These are phyloP conservation scores for Lysandra coridon DNA, from an alignment of 2,888 invertebrate genomes.

Conservation along the genomic window DNA sequence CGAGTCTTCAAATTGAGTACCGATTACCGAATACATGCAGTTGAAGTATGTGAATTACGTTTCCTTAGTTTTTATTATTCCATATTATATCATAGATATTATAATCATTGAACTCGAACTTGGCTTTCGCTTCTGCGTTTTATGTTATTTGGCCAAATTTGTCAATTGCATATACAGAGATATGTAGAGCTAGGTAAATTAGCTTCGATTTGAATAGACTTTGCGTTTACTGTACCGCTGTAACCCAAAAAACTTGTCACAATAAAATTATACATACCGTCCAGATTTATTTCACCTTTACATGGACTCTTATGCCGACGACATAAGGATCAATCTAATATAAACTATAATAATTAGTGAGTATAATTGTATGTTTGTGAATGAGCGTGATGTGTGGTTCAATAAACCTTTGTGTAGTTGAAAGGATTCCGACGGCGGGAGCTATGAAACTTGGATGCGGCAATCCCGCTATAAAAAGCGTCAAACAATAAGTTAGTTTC, in stretches of 20 bases:
- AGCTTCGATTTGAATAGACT: no score
- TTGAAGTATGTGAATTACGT: no score
- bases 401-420: conserved; percentile 47
- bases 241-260: not conserved
- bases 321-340: not conserved
- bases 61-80: no score
- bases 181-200: no score
- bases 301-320: not conserved
- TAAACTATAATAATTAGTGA: not conserved
- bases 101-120: no score
- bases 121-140: no score
- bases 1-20: no score
- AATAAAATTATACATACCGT: not conserved
- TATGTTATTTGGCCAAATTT: no score
- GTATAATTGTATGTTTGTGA: not conserved
- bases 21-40: no score
- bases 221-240: not conserved
- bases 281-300: not conserved
- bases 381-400: conserved; percentile 37
- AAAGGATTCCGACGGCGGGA: conserved; percentile 55
- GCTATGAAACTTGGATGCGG: conserved; percentile 23
- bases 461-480: not conserved
- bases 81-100: no score
- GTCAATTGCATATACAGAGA: no score
- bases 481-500: no score